Base-by-base conservation (phyloP, 2,888 invertebrate species). In the Eupeodes luniger region DNA sequence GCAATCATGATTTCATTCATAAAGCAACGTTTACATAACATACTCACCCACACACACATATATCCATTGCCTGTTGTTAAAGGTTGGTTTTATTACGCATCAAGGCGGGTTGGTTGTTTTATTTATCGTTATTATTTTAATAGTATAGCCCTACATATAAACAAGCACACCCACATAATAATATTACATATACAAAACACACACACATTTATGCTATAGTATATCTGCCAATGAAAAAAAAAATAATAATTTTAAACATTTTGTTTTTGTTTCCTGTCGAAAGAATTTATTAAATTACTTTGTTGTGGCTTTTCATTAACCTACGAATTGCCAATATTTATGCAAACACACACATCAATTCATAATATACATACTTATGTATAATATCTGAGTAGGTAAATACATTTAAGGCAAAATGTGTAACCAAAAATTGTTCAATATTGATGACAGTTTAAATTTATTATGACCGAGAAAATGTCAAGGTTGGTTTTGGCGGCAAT, bases 281-380 rank as follows among this genome's bases (percentile, higher is more conserved):
- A 47, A 47, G 66, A 49, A 66, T 66, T 66, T 66, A 66, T 27
- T 66, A 66, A 66, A 66, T 49, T 49, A 66, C 14, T 66, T 49
- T 47, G 49, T 49, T 66, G 66, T 66, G 66, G 47, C 2, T 66
- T 66, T 66, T 66, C 66, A 66, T 66, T 47, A 66, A 66, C 49
- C 66, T 66, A 47, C 14, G 19, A 11, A 47, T 49, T 66, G 47
- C 6, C 47, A 49, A 66, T 27, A 47, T 47, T 66, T 10, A 27
- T 34, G 10, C 47, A 10, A 7, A 34, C 57, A 9, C 57, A 57
- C 12, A 34, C 9, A 27, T 57, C 27, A 16, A 12, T 34, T 6
- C 10, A 12, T 34, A 34, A 19, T 19, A 19, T 5, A 51, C 16
- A 7, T 1, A n/a, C 1, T 11, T 57, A 12, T 1, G 2, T 40